phyloP scores from a whole-genome alignment of 2,888 invertebrate genomes.

The Drosophila anomelani region DNA sequence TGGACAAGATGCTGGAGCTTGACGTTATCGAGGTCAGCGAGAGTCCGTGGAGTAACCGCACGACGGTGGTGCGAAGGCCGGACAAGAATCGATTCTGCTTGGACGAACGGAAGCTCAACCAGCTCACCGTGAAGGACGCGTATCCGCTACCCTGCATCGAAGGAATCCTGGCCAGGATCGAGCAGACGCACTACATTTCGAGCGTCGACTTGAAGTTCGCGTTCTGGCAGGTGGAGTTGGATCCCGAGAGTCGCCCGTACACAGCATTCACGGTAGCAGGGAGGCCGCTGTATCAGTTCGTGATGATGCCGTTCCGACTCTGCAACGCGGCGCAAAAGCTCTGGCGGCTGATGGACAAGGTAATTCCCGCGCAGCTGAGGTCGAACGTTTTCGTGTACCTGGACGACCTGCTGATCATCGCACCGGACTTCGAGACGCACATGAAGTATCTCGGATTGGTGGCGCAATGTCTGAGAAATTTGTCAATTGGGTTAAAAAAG shows the following conservation, averaged over 20 bases:
- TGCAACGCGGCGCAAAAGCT: too few relatives aligned
- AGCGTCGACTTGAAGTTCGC: not conserved
- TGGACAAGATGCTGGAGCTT: too few relatives aligned
- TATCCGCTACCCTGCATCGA: not conserved
- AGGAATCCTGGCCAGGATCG: not conserved
- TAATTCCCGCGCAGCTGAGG: not conserved
- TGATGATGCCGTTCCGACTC: not conserved
- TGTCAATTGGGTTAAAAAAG: not conserved
- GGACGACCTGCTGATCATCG: not conserved
- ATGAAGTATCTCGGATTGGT: too few relatives aligned
- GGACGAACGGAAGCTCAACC: not conserved
- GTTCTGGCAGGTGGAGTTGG: not conserved
- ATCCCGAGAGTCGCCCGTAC: not conserved
- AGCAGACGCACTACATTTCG: not conserved
- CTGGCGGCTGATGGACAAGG: not conserved
- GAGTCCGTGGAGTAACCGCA: too few relatives aligned
- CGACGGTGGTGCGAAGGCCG: not conserved
- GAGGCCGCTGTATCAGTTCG: not conserved
- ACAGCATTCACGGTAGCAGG: not conserved
- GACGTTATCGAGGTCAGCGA: too few relatives aligned
- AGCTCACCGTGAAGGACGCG: not conserved
- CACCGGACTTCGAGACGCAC: not conserved
- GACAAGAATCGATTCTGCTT: not conserved
- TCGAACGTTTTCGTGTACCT: not conserved
- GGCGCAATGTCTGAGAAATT: not conserved